Base-by-base conservation (phyloP, 2,113 vertebrate genomes). In the Halcyon senegalensis region DNA sequence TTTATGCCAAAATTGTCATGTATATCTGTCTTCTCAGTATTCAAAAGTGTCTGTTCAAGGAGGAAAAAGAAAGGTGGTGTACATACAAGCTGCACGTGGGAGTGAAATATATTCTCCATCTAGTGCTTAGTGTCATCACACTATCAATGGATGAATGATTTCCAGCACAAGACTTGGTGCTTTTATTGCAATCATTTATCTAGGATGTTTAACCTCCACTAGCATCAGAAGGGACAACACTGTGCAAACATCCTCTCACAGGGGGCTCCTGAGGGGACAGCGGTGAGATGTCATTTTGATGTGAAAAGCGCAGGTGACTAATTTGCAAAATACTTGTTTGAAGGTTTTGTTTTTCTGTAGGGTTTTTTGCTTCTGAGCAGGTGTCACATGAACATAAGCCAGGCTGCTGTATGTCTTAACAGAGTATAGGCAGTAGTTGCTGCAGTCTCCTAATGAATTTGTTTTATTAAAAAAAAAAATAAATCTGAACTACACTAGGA, bases 61-160 rank as follows among this genome's bases (percentile, higher is more conserved):
- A 84, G 37, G 72, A 70, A 67, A 93, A 66, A 60, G 43, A 50
- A 68, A 73, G 86, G 48, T 84, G 60, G 48, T 70, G 25, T 85
- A 83, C 0, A 1, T 62, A 87, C 20, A 84, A 76, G 50, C 77
- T 14, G 50, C 30, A 33, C 14, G 89, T 87, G 78, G 84, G 91
- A 95, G 84, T 94, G 93, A 96, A 94, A 89, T 92, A 63, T 69
- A 59, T 91, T 94, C 67, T 92, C 43, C 51, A 79, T 84, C 83
- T 82, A 91, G 55, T 87, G 89, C 89, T 91, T 82, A 46, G 74
- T 94, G 87, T 84, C 87, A 91, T 93, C 6, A 0, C 4, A 3
- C 63, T 87, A 91, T 92, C 93, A 87, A 27, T 46, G 46, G 58
- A 59, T 87, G 93, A 95, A 84, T 85, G 89, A 91, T 94, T 95